A percentile compares a stretch with the other conserved stretches of the same genome.
Conservation (phyloP, 2,113 vertebrate genomes). For the Coregonus clupeaformis region DNA sequence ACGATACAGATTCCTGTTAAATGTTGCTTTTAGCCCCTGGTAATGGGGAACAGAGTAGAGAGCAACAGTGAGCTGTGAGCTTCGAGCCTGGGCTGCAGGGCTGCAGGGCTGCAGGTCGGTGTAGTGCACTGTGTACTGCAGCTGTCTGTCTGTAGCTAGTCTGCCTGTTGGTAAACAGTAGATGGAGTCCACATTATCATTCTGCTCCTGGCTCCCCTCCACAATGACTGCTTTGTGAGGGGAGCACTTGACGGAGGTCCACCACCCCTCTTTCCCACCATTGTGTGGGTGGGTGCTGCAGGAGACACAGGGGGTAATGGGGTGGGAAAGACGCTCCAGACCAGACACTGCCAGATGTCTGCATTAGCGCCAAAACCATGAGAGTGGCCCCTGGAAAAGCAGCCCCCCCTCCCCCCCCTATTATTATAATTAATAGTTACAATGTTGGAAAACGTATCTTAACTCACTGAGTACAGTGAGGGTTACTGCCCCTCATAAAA, state of each 20-base stretch:
- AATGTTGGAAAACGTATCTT: too few relatives aligned
- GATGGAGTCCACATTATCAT: constrained; percentile 83
- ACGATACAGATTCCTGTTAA: not conserved
- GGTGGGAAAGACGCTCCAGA: constrained; percentile 62
- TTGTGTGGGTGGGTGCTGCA: constrained; percentile 61
- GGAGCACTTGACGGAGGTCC: constrained; percentile 86
- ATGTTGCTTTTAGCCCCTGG: not conserved
- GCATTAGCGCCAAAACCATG: constrained; percentile 88
- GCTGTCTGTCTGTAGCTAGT: constrained; percentile 64
- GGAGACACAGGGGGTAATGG: constrained; percentile 54
- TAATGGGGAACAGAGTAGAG: not conserved
- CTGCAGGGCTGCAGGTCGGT: not conserved
- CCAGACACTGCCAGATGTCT: constrained; percentile 90
- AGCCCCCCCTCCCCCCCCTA: constrained; percentile 76
- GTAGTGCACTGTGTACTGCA: constrained; percentile 58
- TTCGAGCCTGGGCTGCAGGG: not conserved
- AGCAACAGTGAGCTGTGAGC: not conserved
- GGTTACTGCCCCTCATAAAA: not conserved
- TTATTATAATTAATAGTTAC: too few relatives aligned
- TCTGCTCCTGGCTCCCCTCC: constrained; percentile 72
- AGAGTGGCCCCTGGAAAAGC: constrained; percentile 81
- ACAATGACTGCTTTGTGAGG: constrained; percentile 93
- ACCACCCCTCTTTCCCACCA: constrained; percentile 84
- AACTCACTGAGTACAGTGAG: too few relatives aligned
- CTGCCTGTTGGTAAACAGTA: constrained; percentile 91